Base-by-base conservation (phyloP, 2,113 vertebrate genomes). In the Ranitomeya imitator region DNA sequence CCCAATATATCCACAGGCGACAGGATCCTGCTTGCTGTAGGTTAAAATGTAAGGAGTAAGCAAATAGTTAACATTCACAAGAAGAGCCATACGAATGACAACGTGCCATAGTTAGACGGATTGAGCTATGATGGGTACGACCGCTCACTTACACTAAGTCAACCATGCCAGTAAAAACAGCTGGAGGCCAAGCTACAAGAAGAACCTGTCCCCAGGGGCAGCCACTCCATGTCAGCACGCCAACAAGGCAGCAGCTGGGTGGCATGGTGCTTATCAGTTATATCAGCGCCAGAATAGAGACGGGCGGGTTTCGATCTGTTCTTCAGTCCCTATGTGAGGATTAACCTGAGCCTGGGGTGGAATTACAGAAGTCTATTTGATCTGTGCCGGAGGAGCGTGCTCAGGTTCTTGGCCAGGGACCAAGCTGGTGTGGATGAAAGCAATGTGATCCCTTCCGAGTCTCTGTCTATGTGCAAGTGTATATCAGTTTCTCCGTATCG, bases 361-460 rank as follows among this genome's bases (percentile, higher is more conserved):
- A 89, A 89, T 89, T 89, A 79, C 87, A 89, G 87, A 89, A 89
- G 87, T 89, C 54, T 85, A 89, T 89, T 89, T 89, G 87, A 89
- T 89, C 87, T 85, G 57, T 79, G 87, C 61, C 87, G 73, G 55
- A 89, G 87, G 87, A 78, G 74, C 87, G 71, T 61, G 81, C 80
- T 85, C 73, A 78, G 60, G 73, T 83, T 88, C 82, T 89, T 89
- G 87, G 87, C 87, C 37, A 57, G 59, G 74, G 87, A 51, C 87
- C 87, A 89, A 76, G 82, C 71, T 89, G 82, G 87, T 89, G 87
- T 89, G 81, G 81, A 89, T 89, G 81, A 79, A 89, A 65, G 87
- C 82, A 89, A 89, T 57, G 82, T 79, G 82, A 89, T 89, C 81
- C 79, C 71, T 77, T 81, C 79, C 81, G 45, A 84, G 81, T 84